Base-by-base conservation (phyloP, 2,797 vertebrate species). In the Helostoma temminkii region DNA sequence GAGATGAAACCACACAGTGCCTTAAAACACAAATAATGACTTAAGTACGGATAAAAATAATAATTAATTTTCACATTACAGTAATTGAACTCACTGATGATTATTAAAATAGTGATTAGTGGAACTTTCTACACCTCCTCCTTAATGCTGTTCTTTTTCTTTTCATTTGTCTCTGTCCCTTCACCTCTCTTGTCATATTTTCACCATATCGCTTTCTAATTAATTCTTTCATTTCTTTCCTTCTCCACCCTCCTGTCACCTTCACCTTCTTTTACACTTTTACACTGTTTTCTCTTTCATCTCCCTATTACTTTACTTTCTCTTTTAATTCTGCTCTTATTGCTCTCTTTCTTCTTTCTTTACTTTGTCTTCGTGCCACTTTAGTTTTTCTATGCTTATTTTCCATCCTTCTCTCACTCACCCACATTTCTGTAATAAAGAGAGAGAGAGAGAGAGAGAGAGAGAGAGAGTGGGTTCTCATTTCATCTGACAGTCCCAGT, bases 401-500 rank as follows among this genome's bases (percentile, higher is more conserved):
- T n/a, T 12, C 10, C 22, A 18, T 41, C 53, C 14, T 49, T 42
- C 42, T 24, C 28, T 53, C 25, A 1, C 52, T 47, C 70, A 1
- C 21, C 56, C 26, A 16, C 43, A 39, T 24, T 24, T 58, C 32
- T 22, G 24, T 16, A 61, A 77, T 71, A 26, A 58, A 82, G 69
- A 74, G 57, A 63, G 74, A 53, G 78, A 88, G 76, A 87, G 86
- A 90, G 82, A n/a, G n/a, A n/a, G n/a, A n/a, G 63, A 72, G 30
- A 48, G 74, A 71, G 78, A 88, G 76, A 87, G 86, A 90, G 82
- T 76, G 78, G 21, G 54, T 72, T 66, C 78, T 83, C 76, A 78
- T 87, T 43, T 76, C 81, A 88, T 90, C 84, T 70, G 79, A 66
- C 57, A 39, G 60, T 42, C 60, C 48, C 42, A 81, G 50, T 72